Base-by-base conservation (phyloP, 2,797 vertebrate genomes). In the Diglossa cyanea region DNA sequence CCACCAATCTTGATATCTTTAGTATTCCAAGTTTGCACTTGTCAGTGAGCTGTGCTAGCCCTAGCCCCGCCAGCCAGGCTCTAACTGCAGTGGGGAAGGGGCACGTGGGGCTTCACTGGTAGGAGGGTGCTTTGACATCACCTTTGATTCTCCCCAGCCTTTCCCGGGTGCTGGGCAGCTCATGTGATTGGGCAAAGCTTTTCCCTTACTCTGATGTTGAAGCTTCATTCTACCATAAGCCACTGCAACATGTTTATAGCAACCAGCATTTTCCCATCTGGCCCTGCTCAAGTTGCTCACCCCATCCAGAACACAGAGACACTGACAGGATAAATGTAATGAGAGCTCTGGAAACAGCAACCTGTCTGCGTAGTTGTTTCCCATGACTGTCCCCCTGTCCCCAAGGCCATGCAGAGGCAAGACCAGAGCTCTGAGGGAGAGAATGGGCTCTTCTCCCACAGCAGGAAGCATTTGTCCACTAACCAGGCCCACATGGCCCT, bases 341-440 rank as follows among this genome's bases (percentile, higher is more conserved):
- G 24, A 70, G 44, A 73, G 39, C 12, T 42, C 81, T 45, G 0
- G 0, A 21, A 90, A 77, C 2, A 13, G 68, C 66, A 70, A 17
- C 31, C 45, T 12, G 25, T 7, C 48, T 28, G 42, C 1, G 5
- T 10, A 0, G 0, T 12, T 2, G 11, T 48, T 88, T 31, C 53
- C 48, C 39, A 9, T 0, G 6, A 26, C 18, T 33, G 35, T 30
- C 4, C 48, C 30, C 25, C 10, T 5, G 26, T 6, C 28, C 55
- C 55, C 0, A 0, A 10, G 37, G 42, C 57, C 1, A 2, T 3
- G 20, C 21, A 39, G 40, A 13, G 50, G 47, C 19, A 54, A 68
- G 66, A 23, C 4, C 12, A 18, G 33, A 71, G 7, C 30, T 87
- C 55, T 11, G 5, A 50, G 30, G 1, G 1, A 37, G n/a, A 5